A percentile compares a stretch with the other conserved stretches of the same genome.
These are phyloP conservation scores for Lithobates sylvaticus DNA, from an alignment of 2,797 vertebrate genomes.

Conservation along the genomic window DNA sequence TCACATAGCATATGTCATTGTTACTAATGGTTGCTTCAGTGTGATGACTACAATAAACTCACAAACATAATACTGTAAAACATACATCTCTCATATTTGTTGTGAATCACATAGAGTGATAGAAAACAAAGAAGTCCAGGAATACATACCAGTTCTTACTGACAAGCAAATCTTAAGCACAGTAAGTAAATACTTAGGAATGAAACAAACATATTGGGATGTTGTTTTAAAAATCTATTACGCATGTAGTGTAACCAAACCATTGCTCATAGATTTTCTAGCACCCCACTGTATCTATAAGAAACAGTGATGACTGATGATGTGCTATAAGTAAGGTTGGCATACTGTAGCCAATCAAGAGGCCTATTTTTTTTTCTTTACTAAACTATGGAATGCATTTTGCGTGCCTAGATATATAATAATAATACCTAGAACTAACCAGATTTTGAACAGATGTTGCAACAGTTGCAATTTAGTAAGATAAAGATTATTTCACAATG, in stretches of 20 bases:
- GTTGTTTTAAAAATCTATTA: not conserved
- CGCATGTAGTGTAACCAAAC: no score
- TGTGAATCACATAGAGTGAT: not conserved
- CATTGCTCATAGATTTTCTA: no score
- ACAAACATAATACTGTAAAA: not conserved
- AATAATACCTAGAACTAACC: no score
- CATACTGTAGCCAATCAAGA: not conserved
- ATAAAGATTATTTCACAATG: no score
- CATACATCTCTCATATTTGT: not conserved
- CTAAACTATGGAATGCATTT: not conserved
- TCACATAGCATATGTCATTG: not conserved
- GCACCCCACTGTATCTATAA: no score
- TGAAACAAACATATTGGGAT: not conserved
- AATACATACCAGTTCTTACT: not conserved
- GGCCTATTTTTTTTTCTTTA: not conserved
- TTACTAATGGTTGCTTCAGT: not conserved
- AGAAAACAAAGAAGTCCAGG: not conserved
- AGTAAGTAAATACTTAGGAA: no score
- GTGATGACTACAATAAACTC: not conserved
- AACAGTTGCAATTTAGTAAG: no score
- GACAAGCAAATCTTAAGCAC: no score
- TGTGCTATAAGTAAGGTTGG: not conserved
- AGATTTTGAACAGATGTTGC: no score
- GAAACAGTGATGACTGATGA: not conserved
- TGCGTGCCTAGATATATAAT: no score